Percentiles rank a stretch among this genome's conserved stretches.
phyloP scores from a whole-genome alignment of 2,797 vertebrate genomes.

The Poeciliopsis presidionis region DNA sequence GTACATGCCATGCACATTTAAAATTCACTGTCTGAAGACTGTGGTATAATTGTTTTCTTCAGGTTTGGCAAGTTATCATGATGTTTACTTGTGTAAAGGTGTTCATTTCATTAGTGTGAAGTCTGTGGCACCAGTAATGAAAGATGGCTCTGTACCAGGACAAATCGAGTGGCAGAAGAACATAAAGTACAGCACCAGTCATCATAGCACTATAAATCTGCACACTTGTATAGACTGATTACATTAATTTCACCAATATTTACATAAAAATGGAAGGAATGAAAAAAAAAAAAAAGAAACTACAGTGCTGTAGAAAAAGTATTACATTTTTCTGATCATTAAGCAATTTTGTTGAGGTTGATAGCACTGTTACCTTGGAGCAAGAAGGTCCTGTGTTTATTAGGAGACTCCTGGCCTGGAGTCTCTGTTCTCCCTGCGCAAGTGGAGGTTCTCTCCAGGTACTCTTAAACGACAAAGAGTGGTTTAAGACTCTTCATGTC shows the following conservation, averaged over 20 bases:
- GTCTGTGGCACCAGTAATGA: constrained; percentile 39
- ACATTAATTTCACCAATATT: constrained; percentile 37
- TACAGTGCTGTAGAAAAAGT: neutral
- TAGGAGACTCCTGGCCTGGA: neutral
- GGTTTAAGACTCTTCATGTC: neutral
- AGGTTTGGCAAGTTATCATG: constrained; percentile 49
- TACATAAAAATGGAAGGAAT: constrained; percentile 67
- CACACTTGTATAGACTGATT: constrained; percentile 21
- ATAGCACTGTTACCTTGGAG: neutral
- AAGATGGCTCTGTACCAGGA: constrained; percentile 24
- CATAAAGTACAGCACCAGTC: constrained; percentile 42
- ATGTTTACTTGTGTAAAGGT: constrained; percentile 35
- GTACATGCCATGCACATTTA: constrained; percentile 86
- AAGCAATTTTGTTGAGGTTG: neutral
- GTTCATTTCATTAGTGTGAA: constrained; percentile 31
- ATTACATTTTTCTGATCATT: neutral
- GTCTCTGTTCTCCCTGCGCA: neutral
- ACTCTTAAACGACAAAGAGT: neutral
- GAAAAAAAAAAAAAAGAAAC: constrained; percentile 29
- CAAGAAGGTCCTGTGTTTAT: neutral
- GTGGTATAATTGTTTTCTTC: constrained; percentile 57
- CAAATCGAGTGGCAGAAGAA: constrained; percentile 9
- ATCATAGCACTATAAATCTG: constrained; percentile 33
- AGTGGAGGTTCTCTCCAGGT: neutral
- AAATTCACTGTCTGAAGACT: constrained; percentile 72